Evolutionary conservation across 2,797 vertebrate species (phyloP).

Genomic region (Mastacembelus armatus): DNA sequence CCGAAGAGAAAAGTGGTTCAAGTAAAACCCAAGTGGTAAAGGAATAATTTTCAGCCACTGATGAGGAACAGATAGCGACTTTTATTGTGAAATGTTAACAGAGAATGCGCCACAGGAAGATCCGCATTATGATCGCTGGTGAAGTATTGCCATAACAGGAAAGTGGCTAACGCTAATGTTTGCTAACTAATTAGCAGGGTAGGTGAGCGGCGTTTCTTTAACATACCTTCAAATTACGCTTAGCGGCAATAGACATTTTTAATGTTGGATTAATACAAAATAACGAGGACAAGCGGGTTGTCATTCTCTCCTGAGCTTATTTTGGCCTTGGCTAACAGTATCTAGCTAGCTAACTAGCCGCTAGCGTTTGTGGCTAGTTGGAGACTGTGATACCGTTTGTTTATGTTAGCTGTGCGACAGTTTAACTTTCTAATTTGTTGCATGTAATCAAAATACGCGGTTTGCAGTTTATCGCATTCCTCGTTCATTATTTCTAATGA

Average conservation of each 20-base stretch:
- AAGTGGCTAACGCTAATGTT: constrained; percentile 83
- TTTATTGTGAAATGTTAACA: constrained; percentile 74
- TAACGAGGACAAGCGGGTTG: constrained; percentile 30
- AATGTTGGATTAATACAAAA: background rate
- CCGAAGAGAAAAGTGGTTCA: background rate
- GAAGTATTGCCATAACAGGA: constrained; percentile 82
- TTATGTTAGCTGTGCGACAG: constrained; percentile 65
- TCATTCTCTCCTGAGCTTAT: constrained; percentile 41
- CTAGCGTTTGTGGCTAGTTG: constrained; percentile 56
- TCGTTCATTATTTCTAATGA: rapidly evolving
- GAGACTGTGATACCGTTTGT: constrained; percentile 61
- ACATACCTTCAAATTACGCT: background rate
- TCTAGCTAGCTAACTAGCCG: constrained; percentile 48
- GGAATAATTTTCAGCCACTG: no score
- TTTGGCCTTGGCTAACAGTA: constrained; percentile 64
- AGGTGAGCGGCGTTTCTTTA: constrained; percentile 62
- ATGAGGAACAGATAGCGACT: background rate
- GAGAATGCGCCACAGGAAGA: constrained; percentile 75
- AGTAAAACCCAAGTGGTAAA: background rate
- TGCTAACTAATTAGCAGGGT: constrained; percentile 71
- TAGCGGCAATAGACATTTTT: background rate
- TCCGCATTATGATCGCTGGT: constrained; percentile 77
- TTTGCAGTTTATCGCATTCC: rapidly evolving
- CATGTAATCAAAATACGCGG: background rate
- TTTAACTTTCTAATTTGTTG: background rate